Conservation (phyloP, 2,113 vertebrate genomes). For the Oostethus manadensis region DNA sequence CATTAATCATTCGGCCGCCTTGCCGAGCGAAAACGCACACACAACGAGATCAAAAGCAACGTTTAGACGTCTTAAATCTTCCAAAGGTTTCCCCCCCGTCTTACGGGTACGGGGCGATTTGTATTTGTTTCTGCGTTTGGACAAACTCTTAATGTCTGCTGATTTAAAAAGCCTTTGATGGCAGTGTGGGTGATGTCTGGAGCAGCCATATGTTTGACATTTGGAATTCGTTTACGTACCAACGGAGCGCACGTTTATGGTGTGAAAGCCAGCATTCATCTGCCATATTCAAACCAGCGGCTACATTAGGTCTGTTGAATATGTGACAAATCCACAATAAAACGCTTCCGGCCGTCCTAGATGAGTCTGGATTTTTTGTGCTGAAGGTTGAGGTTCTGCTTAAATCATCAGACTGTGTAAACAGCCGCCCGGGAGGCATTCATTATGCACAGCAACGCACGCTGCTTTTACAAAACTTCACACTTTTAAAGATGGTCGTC, state of each 20-base stretch:
- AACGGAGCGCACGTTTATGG: neutral
- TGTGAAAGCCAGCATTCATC: no score
- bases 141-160: neutral
- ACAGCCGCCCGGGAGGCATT: slow-evolving; percentile 50
- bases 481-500: no score
- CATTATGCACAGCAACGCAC: slow-evolving; percentile 32
- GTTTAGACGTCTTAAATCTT: neutral
- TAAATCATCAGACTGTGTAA: slow-evolving; percentile 45
- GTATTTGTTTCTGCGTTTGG: no score
- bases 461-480: no score
- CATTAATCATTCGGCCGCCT: slow-evolving; percentile 16
- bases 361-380: slow-evolving; percentile 12
- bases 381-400: slow-evolving; percentile 47
- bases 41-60: slow-evolving; percentile 7
- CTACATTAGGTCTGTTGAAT: no score
- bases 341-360: no score
- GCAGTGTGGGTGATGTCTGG: no score
- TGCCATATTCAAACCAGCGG: no score
- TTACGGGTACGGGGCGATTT: neutral
- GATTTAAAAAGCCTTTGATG: no score
- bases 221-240: neutral
- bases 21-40: slow-evolving; percentile 6
- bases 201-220: no score
- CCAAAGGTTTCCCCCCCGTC: neutral
- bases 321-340: no score